phyloP scores from a whole-genome alignment of 2,888 invertebrate species.

The Lamellibrachia columna region DNA sequence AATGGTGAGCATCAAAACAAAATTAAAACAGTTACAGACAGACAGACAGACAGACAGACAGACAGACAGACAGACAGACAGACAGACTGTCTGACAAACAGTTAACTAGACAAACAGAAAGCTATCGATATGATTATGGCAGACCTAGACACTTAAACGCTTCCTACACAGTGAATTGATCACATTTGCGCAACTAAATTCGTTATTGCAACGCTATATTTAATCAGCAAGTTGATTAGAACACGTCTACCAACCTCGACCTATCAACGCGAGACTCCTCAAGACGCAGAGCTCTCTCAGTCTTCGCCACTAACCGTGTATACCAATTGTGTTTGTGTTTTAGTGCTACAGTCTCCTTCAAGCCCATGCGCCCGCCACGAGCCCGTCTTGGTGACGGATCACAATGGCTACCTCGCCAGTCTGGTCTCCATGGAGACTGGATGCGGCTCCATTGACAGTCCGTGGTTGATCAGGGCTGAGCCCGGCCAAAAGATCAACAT shows the following conservation, averaged over 20 bases:
- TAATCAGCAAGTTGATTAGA: neutral
- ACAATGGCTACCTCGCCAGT: neutral
- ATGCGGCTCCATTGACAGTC: neutral
- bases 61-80: neutral
- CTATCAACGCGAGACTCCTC: too few species aligned
- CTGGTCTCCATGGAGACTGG: neutral
- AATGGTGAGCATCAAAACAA: too few species aligned
- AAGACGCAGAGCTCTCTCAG: neutral
- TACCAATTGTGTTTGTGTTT: neutral
- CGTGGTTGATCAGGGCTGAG: neutral
- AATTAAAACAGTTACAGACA: too few species aligned
- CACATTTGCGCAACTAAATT: neutral
- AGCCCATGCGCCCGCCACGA: neutral
- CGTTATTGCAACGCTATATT: neutral
- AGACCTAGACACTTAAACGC: neutral
- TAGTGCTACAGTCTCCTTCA: neutral
- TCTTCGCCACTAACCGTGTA: neutral
- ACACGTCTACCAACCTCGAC: too few species aligned
- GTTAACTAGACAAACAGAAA: neutral
- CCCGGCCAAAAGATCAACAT: neutral
- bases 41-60: neutral
- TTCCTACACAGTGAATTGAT: neutral
- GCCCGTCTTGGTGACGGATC: neutral
- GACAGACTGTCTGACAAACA: neutral
- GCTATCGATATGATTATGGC: neutral